Conservation (phyloP, 2,888 invertebrate species). For the Spilarctia lutea region DNA sequence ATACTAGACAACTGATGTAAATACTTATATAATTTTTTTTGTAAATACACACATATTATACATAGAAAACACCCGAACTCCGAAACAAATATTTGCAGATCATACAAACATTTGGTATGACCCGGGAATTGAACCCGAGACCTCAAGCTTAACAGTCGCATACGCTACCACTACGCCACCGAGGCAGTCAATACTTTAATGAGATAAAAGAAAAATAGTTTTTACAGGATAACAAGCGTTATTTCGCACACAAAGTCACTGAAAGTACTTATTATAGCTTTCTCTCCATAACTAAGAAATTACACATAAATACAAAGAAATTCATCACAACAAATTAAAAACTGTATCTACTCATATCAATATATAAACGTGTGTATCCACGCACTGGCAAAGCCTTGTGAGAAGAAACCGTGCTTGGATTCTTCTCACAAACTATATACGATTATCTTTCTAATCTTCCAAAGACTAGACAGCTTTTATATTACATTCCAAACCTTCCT, state of each 20-base stretch:
- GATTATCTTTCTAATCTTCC: neutral
- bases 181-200: too few relatives aligned
- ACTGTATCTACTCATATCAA: neutral
- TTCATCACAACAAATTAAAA: neutral
- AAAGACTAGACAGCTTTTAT: neutral
- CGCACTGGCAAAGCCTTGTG: neutral
- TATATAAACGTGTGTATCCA: neutral
- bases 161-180: too few relatives aligned
- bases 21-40: too few relatives aligned
- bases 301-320: too few relatives aligned
- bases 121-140: too few relatives aligned
- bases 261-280: neutral
- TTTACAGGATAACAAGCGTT: neutral
- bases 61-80: too few relatives aligned
- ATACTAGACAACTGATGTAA: too few relatives aligned
- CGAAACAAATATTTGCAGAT: too few relatives aligned
- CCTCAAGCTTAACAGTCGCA: too few relatives aligned
- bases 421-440: neutral
- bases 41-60: too few relatives aligned
- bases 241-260: neutral
- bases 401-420: neutral
- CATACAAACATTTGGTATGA: too few relatives aligned
- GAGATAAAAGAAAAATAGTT: neutral
- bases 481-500: neutral
- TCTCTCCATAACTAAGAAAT: neutral